phyloP scores from a whole-genome alignment of 2,797 vertebrate species.

The Dicrostonyx torquatus region DNA sequence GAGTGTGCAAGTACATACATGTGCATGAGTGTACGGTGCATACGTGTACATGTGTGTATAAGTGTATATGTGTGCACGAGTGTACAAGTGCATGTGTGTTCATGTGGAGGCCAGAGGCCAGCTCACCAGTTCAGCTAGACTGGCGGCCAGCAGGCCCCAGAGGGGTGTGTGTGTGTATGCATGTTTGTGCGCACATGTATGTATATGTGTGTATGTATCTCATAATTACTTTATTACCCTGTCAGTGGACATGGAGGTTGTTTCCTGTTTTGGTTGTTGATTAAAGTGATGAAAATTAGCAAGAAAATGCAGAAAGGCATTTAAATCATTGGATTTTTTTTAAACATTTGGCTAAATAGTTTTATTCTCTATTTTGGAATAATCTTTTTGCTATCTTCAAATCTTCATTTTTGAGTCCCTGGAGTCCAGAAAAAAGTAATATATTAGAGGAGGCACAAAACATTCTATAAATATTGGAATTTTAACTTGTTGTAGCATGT shows the following conservation, averaged over 20 bases:
- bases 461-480: neutral
- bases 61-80: fast-evolving
- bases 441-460: neutral
- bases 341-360: neutral
- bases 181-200: too few relatives aligned
- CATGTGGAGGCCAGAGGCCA: neutral
- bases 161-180: neutral
- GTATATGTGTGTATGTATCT: neutral
- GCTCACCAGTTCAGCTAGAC: neutral
- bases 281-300: neutral
- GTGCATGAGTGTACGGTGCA: neutral
- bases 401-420: neutral
- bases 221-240: neutral
- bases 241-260: neutral
- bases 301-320: neutral
- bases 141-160: neutral
- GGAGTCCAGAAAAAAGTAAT: neutral
- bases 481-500: neutral
- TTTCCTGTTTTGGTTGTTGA: neutral
- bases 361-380: neutral
- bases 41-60: neutral
- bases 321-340: neutral
- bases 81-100: neutral
- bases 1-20: too few relatives aligned
- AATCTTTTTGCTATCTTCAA: neutral